Evolutionary conservation across 2,888 invertebrate genomes (phyloP).

Genomic region (Rhimphoctona megacephalus): DNA sequence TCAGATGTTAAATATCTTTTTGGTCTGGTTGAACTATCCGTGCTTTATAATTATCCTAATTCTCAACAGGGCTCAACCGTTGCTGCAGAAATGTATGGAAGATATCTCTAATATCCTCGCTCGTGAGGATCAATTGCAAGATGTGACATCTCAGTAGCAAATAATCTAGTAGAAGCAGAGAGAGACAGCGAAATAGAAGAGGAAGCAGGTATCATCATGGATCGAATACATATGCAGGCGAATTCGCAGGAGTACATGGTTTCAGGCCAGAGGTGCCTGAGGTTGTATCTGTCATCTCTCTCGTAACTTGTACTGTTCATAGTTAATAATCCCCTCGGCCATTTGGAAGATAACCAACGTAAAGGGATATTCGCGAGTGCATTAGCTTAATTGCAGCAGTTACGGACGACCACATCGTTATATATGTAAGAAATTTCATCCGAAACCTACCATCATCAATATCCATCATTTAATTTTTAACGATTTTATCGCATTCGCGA

Average conservation of each 20-base stretch:
- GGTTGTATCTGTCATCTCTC: conserved; percentile 54
- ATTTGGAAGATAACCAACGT: conserved; percentile 64
- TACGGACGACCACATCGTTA: conserved; percentile 35
- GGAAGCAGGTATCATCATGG: conserved; percentile 47
- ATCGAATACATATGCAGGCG: conserved; percentile 43
- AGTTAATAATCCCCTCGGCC: conserved; percentile 58
- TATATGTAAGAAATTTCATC: conserved; percentile 6
- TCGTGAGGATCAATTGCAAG: conserved; percentile 56
- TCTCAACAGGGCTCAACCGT: conserved; percentile 34
- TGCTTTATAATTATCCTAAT: conserved; percentile 7
- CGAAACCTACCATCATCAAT: conserved; percentile 7
- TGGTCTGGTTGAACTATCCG: conserved; percentile 3
- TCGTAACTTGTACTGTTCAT: conserved; percentile 22
- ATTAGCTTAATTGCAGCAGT: conserved; percentile 70
- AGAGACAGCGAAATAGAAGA: neutral
- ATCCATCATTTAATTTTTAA: conserved; percentile 4
- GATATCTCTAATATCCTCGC: conserved; percentile 39
- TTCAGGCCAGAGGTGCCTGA: conserved; percentile 51
- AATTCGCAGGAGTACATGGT: conserved; percentile 56
- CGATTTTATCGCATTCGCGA: neutral
- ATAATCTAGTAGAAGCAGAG: conserved; percentile 24
- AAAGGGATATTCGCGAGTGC: conserved; percentile 58
- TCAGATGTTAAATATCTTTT: neutral
- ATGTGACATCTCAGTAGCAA: conserved; percentile 30
- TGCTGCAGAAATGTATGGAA: neutral